Percentiles rank a stretch among this genome's conserved stretches.
phyloP scores from a whole-genome alignment of 2,797 vertebrate genomes.

The Mormyrops attenuatus region DNA sequence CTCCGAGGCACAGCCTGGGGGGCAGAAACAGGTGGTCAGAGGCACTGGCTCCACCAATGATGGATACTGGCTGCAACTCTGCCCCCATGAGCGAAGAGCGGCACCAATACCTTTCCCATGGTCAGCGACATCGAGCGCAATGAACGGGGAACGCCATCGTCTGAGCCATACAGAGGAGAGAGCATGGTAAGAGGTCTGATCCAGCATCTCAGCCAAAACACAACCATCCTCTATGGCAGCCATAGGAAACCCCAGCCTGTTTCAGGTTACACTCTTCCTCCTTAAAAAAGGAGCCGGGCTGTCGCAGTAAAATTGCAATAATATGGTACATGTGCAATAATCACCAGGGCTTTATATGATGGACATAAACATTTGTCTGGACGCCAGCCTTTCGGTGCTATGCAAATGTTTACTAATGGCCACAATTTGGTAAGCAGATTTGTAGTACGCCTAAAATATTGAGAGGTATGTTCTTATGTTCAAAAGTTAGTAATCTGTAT shows the following conservation, averaged over 20 bases:
- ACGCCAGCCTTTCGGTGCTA: neutral
- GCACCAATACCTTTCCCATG: slow-evolving; percentile 78
- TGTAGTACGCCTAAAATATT: neutral
- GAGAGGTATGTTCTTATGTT: neutral
- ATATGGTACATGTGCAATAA: neutral
- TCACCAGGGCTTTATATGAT: neutral
- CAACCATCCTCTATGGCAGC: neutral
- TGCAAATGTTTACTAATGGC: neutral
- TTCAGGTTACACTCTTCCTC: neutral
- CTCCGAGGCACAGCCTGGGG: slow-evolving; percentile 84
- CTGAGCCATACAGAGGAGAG: slow-evolving; percentile 53
- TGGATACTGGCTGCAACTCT: neutral
- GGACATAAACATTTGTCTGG: neutral
- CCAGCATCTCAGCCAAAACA: neutral
- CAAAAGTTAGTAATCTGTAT: neutral
- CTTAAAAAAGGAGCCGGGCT: neutral
- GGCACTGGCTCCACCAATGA: neutral
- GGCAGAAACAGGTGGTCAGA: neutral
- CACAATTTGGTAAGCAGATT: neutral
- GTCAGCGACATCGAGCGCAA: slow-evolving; percentile 90
- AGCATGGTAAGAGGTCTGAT: neutral
- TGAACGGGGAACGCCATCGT: slow-evolving; percentile 84
- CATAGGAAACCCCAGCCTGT: neutral
- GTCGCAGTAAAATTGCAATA: neutral
- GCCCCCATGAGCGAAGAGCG: neutral